These are phyloP conservation scores for Psophia crepitans DNA, from an alignment of 2,113 vertebrate species.

Conservation along the genomic window DNA sequence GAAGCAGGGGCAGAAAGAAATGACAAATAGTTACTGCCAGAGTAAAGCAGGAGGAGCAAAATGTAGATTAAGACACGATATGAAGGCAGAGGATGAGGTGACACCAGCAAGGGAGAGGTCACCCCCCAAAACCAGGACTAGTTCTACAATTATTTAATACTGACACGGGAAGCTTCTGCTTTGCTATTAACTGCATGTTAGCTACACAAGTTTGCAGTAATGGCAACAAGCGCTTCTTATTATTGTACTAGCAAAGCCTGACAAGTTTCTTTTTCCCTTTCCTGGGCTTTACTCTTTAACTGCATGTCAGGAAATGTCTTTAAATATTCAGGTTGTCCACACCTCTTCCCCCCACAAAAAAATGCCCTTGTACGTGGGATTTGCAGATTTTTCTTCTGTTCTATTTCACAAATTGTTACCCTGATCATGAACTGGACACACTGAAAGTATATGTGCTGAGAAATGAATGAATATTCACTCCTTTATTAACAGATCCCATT, in stretches of 20 bases:
- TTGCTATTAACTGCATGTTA: background rate
- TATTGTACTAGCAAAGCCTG: background rate
- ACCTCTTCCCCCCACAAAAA: background rate
- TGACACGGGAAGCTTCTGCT: background rate
- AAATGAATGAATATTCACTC: background rate
- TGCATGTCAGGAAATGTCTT: background rate
- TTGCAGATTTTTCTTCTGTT: background rate
- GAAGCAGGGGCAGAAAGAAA: background rate
- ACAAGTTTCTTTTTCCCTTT: background rate
- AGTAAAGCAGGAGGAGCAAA: background rate
- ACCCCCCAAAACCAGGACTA: fast-evolving
- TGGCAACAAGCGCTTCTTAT: background rate
- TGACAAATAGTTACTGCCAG: conserved; percentile 13
- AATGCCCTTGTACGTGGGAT: fast-evolving
- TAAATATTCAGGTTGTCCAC: background rate
- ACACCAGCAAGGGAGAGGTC: background rate
- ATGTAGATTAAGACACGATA: background rate
- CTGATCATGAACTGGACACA: background rate
- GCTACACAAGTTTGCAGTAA: background rate
- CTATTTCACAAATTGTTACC: background rate
- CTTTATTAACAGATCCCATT: background rate
- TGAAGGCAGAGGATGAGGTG: background rate
- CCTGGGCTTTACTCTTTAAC: background rate
- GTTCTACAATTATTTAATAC: background rate
- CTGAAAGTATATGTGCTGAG: background rate